Base-by-base conservation (phyloP, 1,140 invertebrate species). In the Nixonia krombeini region DNA sequence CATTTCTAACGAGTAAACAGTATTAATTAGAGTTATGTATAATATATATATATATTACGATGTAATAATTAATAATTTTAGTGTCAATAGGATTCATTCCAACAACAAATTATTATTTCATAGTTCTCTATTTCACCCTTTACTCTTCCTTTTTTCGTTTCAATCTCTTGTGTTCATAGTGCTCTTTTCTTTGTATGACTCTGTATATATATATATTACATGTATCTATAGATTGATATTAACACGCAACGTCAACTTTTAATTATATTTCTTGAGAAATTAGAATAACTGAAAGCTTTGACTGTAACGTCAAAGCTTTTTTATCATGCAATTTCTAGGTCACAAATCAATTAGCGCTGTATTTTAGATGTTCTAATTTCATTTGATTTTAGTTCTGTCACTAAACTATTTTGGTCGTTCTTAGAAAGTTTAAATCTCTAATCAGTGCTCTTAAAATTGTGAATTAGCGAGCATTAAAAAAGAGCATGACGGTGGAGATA, bases 1-100 rank as follows among this genome's bases (percentile, higher is more conserved):
- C 33, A 47, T 42, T 15, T 17, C 49, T 66, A 59, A 47, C 51
- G 55, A 65, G 45, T 47, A 64, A 59, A 62, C 41, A 62, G 42
- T 47, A 10, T 41, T 64, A 44, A 50, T 55, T 55, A 50, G 38
- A 64, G 47, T 57, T 56, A 44, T 65, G 42, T 28, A 50, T 56
- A 55, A 40, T 40, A 40, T 21, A 40, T 40, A 40, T 21, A 62
- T 40, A 18, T 40, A 40, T 40, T 40, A 40, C 8, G 18, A 51
- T 38, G 15, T 45, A 38, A 45, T 40, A 40, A 35, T 49, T 38
- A 28, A 35, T 59, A 47, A 23, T 57, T 37, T 38, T 26, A 41
- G 46, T 26, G 26, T 42, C 56, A 41, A 53, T 55, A 62, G 26
- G 38, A 61, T 52, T 38, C 13, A 18, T 61, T 33, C 25, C 49